These are phyloP conservation scores for Oncorhynchus nerka DNA, from an alignment of 2,113 vertebrate genomes.

Conservation along the genomic window DNA sequence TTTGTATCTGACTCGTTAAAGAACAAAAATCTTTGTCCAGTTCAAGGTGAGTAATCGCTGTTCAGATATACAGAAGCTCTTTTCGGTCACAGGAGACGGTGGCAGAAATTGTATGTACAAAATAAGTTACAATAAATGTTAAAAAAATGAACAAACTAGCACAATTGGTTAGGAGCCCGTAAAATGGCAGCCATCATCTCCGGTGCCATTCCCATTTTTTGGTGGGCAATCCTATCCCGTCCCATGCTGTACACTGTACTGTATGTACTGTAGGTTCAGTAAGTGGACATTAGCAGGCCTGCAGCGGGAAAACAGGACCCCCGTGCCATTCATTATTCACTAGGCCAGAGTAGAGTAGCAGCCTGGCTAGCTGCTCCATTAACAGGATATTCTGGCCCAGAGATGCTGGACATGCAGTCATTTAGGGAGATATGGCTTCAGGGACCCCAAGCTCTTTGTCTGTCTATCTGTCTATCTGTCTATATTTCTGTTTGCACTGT, in stretches of 20 bases:
- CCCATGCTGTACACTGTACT: constrained; percentile 24
- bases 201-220: no score
- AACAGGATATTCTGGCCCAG: constrained; percentile 43
- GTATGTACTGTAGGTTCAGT: constrained; percentile 61
- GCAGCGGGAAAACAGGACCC: constrained; percentile 64
- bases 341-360: constrained; percentile 57
- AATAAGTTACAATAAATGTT: no score
- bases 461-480: background rate
- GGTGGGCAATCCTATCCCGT: background rate
- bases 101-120: no score
- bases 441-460: constrained; percentile 30
- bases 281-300: constrained; percentile 64
- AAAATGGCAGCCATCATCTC: background rate
- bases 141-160: no score
- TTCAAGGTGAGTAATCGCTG: no score
- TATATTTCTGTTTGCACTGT: background rate
- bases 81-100: no score
- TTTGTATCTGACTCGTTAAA: no score
- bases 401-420: constrained; percentile 39
- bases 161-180: no score
- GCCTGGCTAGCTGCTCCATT: constrained; percentile 28
- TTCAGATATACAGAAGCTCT: no score
- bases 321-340: constrained; percentile 75
- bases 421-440: constrained; percentile 38
- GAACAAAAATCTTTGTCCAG: no score